Evolutionary conservation across 2,888 invertebrate genomes (phyloP), one percentile per base, ranked within the genome.

Genomic region (Mythimna ferrago): DNA sequence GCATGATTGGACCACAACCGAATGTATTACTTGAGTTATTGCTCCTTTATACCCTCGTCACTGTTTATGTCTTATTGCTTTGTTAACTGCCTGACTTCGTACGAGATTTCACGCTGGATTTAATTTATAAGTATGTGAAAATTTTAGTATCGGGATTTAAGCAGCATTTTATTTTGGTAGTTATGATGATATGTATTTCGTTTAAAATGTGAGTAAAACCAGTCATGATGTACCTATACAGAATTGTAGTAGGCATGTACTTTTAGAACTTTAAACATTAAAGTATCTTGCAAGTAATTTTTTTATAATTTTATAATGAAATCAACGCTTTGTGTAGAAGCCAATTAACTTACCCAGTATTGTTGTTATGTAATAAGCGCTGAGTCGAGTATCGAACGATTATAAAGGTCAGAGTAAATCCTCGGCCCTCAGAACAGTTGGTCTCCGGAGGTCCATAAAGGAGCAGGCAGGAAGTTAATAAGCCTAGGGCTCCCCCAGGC

Each of bases 1-100:
- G 75, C 78, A 63, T 84, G 86, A 88, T 87, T 87, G 88, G 85
- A 74, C 78, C 79, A 69, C 83, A 41, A 61, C 82, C 73, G 78
- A 72, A 71, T 54, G 53, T 80, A 76, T 78, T 64, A 66, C 71
- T 70, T 76, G 81, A 81, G 74, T 86, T 81, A 83, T 78, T 78
- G 81, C 65, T 66, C 32, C 44, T 71, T 76, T 71, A 74, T 57
- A 65, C 56, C 62, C 62, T 73, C 77, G 64, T 71, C 73, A 76
- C 64, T 69, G 57, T 71, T 73, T 62, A 76, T 69, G 41, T 66
- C 38, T 66, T 76, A 76, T 73, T 76, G 63, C 66, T 67, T 70
- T 63, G 63, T 76, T 76, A 71, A 84, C 71, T 73, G 71, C 60
- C 74, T 70, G 35, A 71, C 61, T 74, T 67, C 60, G 54, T 48